Evolutionary conservation across 1,140 invertebrate genomes (phyloP), one percentile per base, ranked within the genome.

Genomic region (Anastrepha obliqua): DNA sequence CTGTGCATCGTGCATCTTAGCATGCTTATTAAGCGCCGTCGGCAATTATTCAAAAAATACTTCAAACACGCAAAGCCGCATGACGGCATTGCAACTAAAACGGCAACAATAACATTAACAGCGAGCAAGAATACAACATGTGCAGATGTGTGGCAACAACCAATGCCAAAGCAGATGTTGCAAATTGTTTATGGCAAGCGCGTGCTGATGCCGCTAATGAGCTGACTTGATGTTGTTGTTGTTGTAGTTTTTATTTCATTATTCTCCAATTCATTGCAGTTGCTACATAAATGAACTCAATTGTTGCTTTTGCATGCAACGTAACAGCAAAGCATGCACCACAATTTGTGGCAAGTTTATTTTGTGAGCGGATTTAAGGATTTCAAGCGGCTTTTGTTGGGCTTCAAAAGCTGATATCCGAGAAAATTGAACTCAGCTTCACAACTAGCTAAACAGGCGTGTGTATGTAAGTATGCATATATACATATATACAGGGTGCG

Each of bases 161-260:
- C 60, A 62, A 17, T 47, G 3, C 39, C n/a, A 81, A 78, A 81
- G 47, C 74, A 81, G 74, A 81, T 81, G 74, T 81, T 81, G 51
- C 74, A 81, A 81, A 81, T 81, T 81, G 74, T 81, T 81, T 81
- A 81, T 81, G 74, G 44, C 74, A 55, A 81, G 20, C n/a, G 74
- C 74, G 47, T 81, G 74, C 44, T 81, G 74, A 81, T 5, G 74
- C 74, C 47, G n/a, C 20, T 81, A 81, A 81, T 81, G 74, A 81
- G 74, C 2, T 55, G 74, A 13, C 17, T 81, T 17, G 17, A 7
- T 55, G 44, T 55, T 15, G 3, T 13, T 47, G 15, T 51, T 78
- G 70, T 29, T 47, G 39, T 2, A 17, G 67, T 15, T n/a, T 11
- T 42, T 17, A 74, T 42, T 44, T 42, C 17, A 44, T 29, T 55